Evolutionary conservation across 2,113 vertebrate species (phyloP).

Genomic region (Alethe castanea): DNA sequence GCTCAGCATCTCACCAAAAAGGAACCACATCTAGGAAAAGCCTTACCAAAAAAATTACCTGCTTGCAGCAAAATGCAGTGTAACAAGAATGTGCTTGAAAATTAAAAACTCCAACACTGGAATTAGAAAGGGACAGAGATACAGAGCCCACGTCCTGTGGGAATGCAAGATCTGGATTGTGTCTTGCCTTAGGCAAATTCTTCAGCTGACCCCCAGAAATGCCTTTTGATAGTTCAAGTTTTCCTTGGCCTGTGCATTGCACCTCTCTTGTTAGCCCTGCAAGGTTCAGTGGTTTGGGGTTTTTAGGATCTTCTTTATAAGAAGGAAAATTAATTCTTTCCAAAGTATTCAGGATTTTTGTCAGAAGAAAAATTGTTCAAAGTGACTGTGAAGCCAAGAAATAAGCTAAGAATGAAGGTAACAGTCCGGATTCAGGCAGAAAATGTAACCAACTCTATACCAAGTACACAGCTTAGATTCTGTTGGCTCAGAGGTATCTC

Average conservation of each 20-base stretch:
- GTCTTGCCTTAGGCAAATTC: not conserved
- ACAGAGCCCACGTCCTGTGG: not conserved
- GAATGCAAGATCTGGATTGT: not conserved
- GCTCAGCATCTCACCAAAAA: not conserved
- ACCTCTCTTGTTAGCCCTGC: not conserved
- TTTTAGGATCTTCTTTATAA: not conserved
- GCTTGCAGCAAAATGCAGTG: not conserved
- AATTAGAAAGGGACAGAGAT: not conserved
- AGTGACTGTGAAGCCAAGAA: not conserved
- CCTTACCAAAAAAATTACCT: not conserved
- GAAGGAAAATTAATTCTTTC: not conserved
- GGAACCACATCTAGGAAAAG: not conserved
- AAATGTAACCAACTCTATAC: not conserved
- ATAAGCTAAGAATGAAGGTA: not conserved
- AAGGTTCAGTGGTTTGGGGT: not conserved
- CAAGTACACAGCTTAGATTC: not conserved
- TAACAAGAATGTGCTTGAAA: not conserved
- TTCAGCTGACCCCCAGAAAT: not conserved
- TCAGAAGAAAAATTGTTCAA: not conserved
- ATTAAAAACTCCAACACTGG: not conserved
- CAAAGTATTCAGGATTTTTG: accelerated
- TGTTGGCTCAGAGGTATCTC: not conserved
- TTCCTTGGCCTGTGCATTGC: not conserved
- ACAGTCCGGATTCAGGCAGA: not conserved
- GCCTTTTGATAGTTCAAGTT: not conserved